phyloP scores from a whole-genome alignment of 2,888 invertebrate species.

The Trissoscelio sp. region DNA sequence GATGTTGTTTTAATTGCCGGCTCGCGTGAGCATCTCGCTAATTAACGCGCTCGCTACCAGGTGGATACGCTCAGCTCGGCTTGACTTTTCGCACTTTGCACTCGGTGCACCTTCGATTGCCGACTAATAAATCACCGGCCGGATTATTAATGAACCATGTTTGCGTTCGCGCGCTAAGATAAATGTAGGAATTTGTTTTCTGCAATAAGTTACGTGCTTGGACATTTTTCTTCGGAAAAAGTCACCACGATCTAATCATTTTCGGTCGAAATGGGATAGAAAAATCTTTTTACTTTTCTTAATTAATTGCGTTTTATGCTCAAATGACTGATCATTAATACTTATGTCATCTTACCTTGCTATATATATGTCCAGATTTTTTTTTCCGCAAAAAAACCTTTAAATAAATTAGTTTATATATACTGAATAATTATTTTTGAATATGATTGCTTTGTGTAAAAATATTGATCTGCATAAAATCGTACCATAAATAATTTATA shows the following conservation, averaged over 20 bases:
- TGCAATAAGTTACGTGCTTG: constrained; percentile 38
- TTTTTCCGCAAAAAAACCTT: too few relatives aligned
- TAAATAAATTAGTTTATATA: too few relatives aligned
- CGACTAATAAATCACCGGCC: constrained; percentile 69
- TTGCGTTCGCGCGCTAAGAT: constrained; percentile 43
- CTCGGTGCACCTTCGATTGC: constrained; percentile 68
- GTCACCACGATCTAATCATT: constrained; percentile 13
- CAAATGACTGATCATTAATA: constrained; percentile 9
- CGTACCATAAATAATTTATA: too few relatives aligned
- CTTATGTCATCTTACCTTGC: neutral
- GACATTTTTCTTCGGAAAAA: constrained; percentile 16
- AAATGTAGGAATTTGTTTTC: constrained; percentile 58
- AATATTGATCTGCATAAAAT: too few relatives aligned
- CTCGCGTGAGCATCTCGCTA: constrained; percentile 83
- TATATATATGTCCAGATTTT: too few relatives aligned
- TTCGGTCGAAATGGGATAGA: neutral
- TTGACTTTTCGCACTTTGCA: constrained; percentile 73
- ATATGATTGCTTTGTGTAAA: too few relatives aligned
- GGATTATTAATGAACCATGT: constrained; percentile 71
- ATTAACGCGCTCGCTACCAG: constrained; percentile 82
- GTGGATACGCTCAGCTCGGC: constrained; percentile 76
- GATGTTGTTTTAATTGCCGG: constrained; percentile 83
- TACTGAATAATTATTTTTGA: neutral
- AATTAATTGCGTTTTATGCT: too few relatives aligned
- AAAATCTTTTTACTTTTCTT: constrained; percentile 4